These are phyloP conservation scores for Popillia japonica DNA, from an alignment of 1,140 invertebrate species.

Conservation along the genomic window DNA sequence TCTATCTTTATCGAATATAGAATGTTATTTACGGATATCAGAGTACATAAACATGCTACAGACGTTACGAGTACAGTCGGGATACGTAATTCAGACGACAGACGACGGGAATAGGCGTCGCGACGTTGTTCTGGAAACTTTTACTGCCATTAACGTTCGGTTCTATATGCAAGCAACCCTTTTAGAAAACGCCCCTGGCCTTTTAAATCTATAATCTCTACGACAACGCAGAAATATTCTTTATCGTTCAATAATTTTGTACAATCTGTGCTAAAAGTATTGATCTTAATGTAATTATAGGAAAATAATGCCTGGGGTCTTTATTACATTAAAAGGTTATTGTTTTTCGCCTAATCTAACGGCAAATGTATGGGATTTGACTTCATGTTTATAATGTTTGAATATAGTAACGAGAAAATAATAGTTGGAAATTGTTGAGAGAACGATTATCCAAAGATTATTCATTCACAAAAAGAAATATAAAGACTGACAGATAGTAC, in stretches of 20 bases:
- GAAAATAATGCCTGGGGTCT: too few species aligned
- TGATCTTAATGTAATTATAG: too few species aligned
- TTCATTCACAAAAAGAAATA: too few species aligned
- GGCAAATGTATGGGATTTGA: too few species aligned
- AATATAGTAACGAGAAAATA: too few species aligned
- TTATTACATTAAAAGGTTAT: too few species aligned
- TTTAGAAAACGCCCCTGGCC: neutral
- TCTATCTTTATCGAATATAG: neutral
- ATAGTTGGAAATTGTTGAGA: too few species aligned
- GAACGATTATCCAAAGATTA: too few species aligned
- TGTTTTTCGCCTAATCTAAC: too few species aligned
- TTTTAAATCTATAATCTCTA: slow-evolving; percentile 21
- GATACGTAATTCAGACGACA: slow-evolving; percentile 7
- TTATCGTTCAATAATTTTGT: neutral
- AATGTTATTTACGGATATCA: slow-evolving; percentile 1
- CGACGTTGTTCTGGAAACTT: slow-evolving; percentile 14
- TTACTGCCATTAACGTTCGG: slow-evolving; percentile 12
- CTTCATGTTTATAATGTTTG: too few species aligned
- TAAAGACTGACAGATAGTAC: too few species aligned
- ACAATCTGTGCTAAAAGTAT: neutral
- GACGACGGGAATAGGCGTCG: neutral
- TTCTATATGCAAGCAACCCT: neutral
- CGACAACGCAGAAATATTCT: neutral
- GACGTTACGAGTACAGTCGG: neutral
- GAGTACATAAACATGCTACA: slow-evolving; percentile 21